Percentiles rank a stretch among this genome's conserved stretches.
Evolutionary conservation across 2,113 vertebrate species (phyloP).

Genomic region (Pyrgilauda ruficollis): DNA sequence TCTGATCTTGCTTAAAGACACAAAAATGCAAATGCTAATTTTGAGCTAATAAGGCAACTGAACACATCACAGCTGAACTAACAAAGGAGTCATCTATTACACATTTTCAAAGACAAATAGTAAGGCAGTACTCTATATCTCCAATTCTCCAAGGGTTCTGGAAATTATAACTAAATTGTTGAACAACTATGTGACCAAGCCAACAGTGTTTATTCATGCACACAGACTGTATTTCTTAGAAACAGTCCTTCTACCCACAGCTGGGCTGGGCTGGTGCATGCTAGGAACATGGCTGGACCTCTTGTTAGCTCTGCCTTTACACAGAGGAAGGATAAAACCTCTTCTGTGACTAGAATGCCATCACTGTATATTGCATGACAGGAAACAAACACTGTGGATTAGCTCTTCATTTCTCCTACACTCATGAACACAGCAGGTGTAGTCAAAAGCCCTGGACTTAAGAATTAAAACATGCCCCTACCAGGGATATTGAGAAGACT

Average conservation of each 20-base stretch:
- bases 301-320: background rate
- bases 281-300: background rate
- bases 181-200: background rate
- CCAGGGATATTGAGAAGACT: background rate
- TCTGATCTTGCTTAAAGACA: background rate
- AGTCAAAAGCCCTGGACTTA: background rate
- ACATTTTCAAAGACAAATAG: constrained; percentile 32
- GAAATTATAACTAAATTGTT: constrained; percentile 37
- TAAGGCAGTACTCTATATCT: background rate
- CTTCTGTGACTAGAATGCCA: background rate
- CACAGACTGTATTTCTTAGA: background rate
- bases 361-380: background rate
- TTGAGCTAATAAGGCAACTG: background rate
- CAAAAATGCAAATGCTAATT: background rate
- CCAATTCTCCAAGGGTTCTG: background rate
- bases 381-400: background rate
- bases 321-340: background rate
- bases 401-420: background rate
- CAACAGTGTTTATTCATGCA: background rate
- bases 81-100: constrained; percentile 31
- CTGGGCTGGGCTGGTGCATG: background rate
- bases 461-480: background rate
- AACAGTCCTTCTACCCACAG: background rate
- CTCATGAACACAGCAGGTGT: background rate
- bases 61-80: constrained; percentile 1